Evolutionary conservation across 2,888 invertebrate genomes (phyloP).

Genomic region (Drosophila peninsularis): DNA sequence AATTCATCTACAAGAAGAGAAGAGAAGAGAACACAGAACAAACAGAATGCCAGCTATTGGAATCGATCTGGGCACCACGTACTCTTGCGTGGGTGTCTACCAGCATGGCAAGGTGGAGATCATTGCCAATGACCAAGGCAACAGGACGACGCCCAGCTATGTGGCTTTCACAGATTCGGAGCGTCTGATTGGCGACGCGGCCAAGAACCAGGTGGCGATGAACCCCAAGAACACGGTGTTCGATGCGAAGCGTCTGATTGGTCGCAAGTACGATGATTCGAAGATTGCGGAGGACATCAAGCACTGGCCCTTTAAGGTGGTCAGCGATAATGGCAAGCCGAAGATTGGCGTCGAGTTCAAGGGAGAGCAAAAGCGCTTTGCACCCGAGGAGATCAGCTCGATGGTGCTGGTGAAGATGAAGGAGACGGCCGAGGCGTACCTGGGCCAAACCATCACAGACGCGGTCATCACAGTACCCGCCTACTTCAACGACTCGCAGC

Average conservation of each 20-base stretch:
- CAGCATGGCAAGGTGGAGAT: slow-evolving; percentile 93
- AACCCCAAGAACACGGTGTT: slow-evolving; percentile 95
- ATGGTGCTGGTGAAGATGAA: slow-evolving; percentile 97
- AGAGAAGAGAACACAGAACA: slow-evolving; percentile 1
- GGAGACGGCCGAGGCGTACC: slow-evolving; percentile 94
- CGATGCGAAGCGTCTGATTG: slow-evolving; percentile 97
- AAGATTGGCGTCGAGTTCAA: slow-evolving; percentile 94
- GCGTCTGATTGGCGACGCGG: slow-evolving; percentile 89
- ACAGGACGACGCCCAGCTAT: slow-evolving; percentile 80
- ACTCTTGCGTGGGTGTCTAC: slow-evolving; percentile 93
- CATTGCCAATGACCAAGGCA: slow-evolving; percentile 93
- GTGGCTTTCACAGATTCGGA: slow-evolving; percentile 94
- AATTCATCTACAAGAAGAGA: not conserved
- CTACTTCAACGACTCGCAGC: slow-evolving; percentile 31
- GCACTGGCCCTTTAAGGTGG: slow-evolving; percentile 96
- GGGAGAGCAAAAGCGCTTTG: slow-evolving; percentile 94
- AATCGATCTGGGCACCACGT: slow-evolving; percentile 84
- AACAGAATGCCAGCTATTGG: slow-evolving; percentile 87
- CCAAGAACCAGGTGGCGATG: slow-evolving; percentile 94
- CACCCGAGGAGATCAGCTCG: slow-evolving; percentile 93
- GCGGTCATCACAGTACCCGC: slow-evolving; percentile 87
- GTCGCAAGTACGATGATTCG: slow-evolving; percentile 93
- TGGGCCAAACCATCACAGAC: slow-evolving; percentile 92
- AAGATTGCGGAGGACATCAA: slow-evolving; percentile 97
- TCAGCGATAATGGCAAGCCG: slow-evolving; percentile 91